These are phyloP conservation scores for Drosophila emarginata DNA, from an alignment of 2,888 invertebrate genomes.

Conservation along the genomic window DNA sequence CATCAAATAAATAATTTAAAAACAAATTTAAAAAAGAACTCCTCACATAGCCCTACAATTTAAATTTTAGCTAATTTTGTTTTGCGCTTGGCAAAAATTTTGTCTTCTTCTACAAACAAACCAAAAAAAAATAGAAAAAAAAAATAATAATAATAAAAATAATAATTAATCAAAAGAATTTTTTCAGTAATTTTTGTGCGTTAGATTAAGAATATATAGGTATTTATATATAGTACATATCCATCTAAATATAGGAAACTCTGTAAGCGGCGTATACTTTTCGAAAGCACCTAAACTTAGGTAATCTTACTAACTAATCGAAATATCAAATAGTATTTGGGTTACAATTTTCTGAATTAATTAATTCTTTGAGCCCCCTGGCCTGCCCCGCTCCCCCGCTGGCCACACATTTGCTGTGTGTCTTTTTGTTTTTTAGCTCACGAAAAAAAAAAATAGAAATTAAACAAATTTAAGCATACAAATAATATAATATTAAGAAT, in stretches of 20 bases:
- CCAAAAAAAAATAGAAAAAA: too few relatives aligned
- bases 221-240: constrained; percentile 30
- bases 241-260: constrained; percentile 72
- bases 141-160: constrained; percentile 23
- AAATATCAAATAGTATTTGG: constrained; percentile 77
- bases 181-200: constrained; percentile 20
- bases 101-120: constrained; percentile 12
- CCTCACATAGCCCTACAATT: constrained; percentile 29
- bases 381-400: constrained; percentile 7
- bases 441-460: constrained; percentile 21
- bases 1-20: constrained; percentile 68
- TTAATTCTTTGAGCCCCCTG: constrained; percentile 38
- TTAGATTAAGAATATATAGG: constrained; percentile 3
- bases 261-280: constrained; percentile 79
- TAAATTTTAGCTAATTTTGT: constrained; percentile 69
- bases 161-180: constrained; percentile 8
- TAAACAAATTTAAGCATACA: constrained; percentile 16
- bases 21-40: constrained; percentile 44
- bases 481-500: constrained; percentile 20
- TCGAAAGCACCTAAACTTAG: constrained; percentile 78
- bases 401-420: constrained; percentile 26
- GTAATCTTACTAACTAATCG: constrained; percentile 54
- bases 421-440: constrained; percentile 42
- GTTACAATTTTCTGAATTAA: constrained; percentile 67
- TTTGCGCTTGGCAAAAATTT: constrained; percentile 54